Evolutionary conservation across 92 coral and sea anemone genomes (phyloP).

Genomic region (Heliopora coerulea): DNA sequence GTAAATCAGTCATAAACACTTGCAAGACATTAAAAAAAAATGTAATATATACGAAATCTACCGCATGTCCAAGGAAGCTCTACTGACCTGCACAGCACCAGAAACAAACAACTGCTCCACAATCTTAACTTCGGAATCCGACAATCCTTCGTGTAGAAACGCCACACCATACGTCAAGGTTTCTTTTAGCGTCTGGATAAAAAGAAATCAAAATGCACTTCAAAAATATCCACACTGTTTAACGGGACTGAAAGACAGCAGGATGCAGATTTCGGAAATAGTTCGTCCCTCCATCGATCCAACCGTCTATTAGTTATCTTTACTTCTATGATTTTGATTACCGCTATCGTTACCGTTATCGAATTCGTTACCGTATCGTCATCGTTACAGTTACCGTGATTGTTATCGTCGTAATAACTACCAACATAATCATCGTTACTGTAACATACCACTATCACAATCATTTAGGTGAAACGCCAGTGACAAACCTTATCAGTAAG

Average conservation of each 20-base stretch:
- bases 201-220: too few species aligned
- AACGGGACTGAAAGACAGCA: too few species aligned
- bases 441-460: neutral
- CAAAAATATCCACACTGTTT: too few species aligned
- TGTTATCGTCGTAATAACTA: neutral
- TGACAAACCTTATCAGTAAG: slow-evolving; percentile 81
- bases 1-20: neutral
- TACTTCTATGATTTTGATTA: neutral
- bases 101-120: slow-evolving; percentile 91
- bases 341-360: neutral
- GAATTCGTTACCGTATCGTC: neutral
- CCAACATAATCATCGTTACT: neutral
- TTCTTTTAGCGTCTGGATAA: slow-evolving; percentile 85
- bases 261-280: too few species aligned
- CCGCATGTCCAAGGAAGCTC: too few species aligned
- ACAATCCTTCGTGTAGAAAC: slow-evolving; percentile 94
- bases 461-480: neutral
- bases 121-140: slow-evolving; percentile 83
- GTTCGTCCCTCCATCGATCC: too few species aligned
- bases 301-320: too few species aligned
- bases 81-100: slow-evolving; percentile 93
- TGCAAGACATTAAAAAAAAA: too few species aligned
- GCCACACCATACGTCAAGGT: slow-evolving; percentile 93
- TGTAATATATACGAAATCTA: too few species aligned
- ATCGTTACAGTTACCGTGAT: neutral